These are phyloP conservation scores for Nephotettix cincticeps DNA, from an alignment of 1,140 invertebrate genomes.

Conservation along the genomic window DNA sequence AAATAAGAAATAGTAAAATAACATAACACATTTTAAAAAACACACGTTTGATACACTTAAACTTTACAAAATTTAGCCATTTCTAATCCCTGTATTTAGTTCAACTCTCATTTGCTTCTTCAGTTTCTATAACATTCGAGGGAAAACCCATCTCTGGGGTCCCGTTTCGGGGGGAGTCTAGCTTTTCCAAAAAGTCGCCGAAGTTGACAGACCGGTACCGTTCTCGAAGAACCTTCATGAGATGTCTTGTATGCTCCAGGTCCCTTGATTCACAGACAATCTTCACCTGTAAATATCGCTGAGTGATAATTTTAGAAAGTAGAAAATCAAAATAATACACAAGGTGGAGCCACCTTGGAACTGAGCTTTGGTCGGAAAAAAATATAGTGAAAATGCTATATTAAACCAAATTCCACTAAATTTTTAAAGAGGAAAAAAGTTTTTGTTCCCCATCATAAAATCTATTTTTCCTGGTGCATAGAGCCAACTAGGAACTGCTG, in stretches of 20 bases:
- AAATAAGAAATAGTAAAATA: too few relatives aligned
- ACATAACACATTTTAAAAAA: too few relatives aligned
- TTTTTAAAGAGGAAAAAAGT: neutral
- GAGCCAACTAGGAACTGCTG: too few relatives aligned
- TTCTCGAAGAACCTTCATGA: conserved; percentile 59
- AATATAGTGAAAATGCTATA: neutral
- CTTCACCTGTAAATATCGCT: conserved; percentile 62
- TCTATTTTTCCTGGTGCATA: neutral
- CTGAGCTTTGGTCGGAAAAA: neutral
- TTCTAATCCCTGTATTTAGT: too few relatives aligned
- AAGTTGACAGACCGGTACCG: conserved; percentile 52
- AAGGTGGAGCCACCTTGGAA: neutral
- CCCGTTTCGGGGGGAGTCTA: neutral
- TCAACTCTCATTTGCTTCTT: too few relatives aligned
- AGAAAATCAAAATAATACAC: too few relatives aligned
- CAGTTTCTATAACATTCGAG: too few relatives aligned
- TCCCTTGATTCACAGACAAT: conserved; percentile 85
- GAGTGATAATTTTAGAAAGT: conserved; percentile 14
- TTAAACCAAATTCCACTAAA: neutral
- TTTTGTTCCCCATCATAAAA: neutral
- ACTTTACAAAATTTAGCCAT: too few relatives aligned
- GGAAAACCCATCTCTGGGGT: too few relatives aligned
- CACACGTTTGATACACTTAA: too few relatives aligned
- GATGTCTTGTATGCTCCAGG: conserved; percentile 66
- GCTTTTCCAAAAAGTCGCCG: conserved; percentile 31